phyloP scores from a whole-genome alignment of 2,113 vertebrate genomes.

The Upupa epops region DNA sequence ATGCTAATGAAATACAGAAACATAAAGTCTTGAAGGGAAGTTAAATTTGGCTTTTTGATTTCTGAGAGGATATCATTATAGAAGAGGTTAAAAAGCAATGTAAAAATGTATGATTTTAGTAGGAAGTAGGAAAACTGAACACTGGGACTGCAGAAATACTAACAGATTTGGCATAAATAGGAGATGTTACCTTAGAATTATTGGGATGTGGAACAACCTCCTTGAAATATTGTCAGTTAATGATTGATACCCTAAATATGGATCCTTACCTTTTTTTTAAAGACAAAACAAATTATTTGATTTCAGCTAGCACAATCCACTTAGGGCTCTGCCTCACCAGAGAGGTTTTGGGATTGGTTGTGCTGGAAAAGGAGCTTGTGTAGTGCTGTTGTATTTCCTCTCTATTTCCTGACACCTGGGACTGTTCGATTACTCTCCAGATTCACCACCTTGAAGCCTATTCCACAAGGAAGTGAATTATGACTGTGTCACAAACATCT shows the following conservation, averaged over 20 bases:
- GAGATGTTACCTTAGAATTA: neutral
- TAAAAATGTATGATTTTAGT: neutral
- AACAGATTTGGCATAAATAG: neutral
- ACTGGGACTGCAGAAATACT: neutral
- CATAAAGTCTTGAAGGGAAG: neutral
- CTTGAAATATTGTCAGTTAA: neutral
- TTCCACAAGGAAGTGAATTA: neutral
- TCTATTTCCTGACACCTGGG: neutral
- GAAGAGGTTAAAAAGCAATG: neutral
- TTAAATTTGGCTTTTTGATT: neutral
- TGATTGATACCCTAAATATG: fast-evolving
- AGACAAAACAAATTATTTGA: neutral
- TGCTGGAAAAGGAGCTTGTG: neutral
- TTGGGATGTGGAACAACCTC: neutral
- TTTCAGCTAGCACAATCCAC: neutral
- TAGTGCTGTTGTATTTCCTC: neutral
- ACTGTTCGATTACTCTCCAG: neutral
- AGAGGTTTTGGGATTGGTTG: neutral
- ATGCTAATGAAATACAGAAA: neutral
- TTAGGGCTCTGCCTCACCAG: neutral
- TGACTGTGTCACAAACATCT: neutral
- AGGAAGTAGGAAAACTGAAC: neutral
- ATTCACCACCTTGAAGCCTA: neutral
- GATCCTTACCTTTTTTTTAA: neutral
- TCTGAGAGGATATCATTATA: neutral